These are phyloP conservation scores for Pherbina coryleti DNA, from an alignment of 2,888 invertebrate genomes.

Conservation along the genomic window DNA sequence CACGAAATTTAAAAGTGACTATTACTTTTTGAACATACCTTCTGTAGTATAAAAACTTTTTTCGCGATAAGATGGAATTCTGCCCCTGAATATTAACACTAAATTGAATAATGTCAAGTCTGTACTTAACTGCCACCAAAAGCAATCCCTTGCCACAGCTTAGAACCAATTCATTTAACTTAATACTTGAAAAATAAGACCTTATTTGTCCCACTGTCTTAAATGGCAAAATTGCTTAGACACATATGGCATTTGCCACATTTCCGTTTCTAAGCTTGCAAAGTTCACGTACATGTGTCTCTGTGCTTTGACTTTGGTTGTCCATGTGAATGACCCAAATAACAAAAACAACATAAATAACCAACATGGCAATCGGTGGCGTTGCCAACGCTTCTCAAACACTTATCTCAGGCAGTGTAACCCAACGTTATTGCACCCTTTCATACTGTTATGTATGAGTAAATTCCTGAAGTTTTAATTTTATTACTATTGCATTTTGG, in stretches of 20 bases:
- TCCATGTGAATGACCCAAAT: conserved; percentile 69
- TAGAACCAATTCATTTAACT: no score
- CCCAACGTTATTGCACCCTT: conserved; percentile 24
- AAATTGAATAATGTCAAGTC: no score
- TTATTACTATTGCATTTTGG: conserved; percentile 36
- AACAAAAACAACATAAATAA: conserved; percentile 46
- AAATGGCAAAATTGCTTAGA: no score
- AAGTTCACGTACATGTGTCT: not conserved
- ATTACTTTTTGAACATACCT: no score
- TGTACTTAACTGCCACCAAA: no score
- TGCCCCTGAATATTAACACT: no score
- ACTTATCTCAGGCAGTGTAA: not conserved
- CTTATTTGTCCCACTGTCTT: no score
- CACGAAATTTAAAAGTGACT: no score
- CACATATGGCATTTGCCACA: not conserved
- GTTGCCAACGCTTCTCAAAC: conserved; percentile 61
- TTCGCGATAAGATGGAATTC: no score
- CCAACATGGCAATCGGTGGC: conserved; percentile 32
- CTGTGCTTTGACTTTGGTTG: conserved; percentile 36
- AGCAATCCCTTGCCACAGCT: no score
- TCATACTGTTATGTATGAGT: conserved; percentile 62
- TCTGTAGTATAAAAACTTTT: no score
- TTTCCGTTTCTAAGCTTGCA: not conserved
- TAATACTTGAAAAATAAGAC: no score
- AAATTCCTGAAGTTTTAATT: conserved; percentile 59